Percentiles rank a stretch among this genome's conserved stretches.
These are phyloP conservation scores for Ricordea florida DNA, from an alignment of 92 coral and sea anemone species.

Conservation along the genomic window DNA sequence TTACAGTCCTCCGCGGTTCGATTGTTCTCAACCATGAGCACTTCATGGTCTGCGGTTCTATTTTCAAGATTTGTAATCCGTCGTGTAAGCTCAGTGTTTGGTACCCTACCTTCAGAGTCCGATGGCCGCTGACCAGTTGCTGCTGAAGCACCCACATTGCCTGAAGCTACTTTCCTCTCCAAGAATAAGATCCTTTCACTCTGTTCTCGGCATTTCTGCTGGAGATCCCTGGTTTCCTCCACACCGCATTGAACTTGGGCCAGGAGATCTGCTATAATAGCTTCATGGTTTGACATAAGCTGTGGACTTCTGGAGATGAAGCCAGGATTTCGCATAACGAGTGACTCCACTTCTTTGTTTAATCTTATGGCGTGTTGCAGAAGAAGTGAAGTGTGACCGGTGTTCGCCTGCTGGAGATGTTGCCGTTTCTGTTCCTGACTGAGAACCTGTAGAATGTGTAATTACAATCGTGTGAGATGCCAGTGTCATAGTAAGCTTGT, in stretches of 20 bases:
- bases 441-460: neutral
- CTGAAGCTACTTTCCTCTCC: slow-evolving; percentile 9
- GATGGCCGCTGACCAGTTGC: neutral
- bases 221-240: neutral
- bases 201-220: neutral
- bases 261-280: neutral
- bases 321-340: neutral
- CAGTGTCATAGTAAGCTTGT: too few relatives aligned
- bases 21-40: slow-evolving; percentile 29
- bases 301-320: neutral
- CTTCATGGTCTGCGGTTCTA: slow-evolving; percentile 34
- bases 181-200: slow-evolving; percentile 5
- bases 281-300: neutral
- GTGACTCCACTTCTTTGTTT: neutral
- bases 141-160: neutral
- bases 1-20: slow-evolving; percentile 15
- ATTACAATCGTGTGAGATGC: neutral
- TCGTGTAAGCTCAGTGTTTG: neutral
- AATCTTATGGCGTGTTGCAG: neutral
- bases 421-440: slow-evolving; percentile 14
- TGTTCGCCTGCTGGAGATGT: neutral
- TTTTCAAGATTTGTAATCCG: neutral
- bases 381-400: slow-evolving; percentile 8
- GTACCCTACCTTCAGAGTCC: neutral
- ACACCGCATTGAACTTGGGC: neutral